Percentiles rank a stretch among this genome's conserved stretches.
phyloP scores from a whole-genome alignment of 2,888 invertebrate genomes.

The Andrena trimmerana region DNA sequence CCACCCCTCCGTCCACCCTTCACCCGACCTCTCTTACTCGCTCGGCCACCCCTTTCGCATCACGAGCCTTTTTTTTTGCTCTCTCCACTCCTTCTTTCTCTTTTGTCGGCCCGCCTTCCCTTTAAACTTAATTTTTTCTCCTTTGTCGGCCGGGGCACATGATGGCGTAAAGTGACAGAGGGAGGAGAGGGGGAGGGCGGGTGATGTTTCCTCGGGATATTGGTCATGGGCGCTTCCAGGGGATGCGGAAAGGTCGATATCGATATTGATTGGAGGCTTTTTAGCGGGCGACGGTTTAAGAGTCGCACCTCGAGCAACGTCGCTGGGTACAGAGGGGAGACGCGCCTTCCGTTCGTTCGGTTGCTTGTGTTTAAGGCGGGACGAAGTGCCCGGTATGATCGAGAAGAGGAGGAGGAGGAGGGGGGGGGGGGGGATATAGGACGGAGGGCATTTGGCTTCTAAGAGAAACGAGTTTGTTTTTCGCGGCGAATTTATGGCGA shows the following conservation, averaged over 20 bases:
- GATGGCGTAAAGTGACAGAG: not conserved
- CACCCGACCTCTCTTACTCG: constrained; percentile 55
- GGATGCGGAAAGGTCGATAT: constrained; percentile 51
- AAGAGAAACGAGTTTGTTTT: too few species aligned
- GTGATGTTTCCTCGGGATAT: constrained; percentile 45
- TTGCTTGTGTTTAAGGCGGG: too few species aligned
- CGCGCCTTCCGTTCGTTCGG: not conserved
- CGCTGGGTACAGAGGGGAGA: not conserved
- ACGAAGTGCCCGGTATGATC: too few species aligned
- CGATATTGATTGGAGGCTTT: constrained; percentile 54
- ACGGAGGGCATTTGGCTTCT: too few species aligned
- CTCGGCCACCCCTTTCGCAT: constrained; percentile 53
- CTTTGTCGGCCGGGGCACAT: not conserved
- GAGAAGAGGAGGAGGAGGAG: too few species aligned
- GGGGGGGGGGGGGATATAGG: too few species aligned
- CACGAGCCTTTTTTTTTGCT: constrained; percentile 21
- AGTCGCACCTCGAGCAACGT: constrained; percentile 6
- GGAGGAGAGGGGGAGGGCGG: not conserved
- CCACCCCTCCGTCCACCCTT: constrained; percentile 28
- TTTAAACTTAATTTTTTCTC: constrained; percentile 50
- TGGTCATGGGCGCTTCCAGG: constrained; percentile 43
- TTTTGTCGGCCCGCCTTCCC: constrained; percentile 7
- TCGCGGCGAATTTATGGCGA: too few species aligned
- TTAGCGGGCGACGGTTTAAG: constrained; percentile 20
- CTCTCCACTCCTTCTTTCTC: constrained; percentile 2